Conservation (phyloP, 2,888 invertebrate species). For the Drosophila leonis region DNA sequence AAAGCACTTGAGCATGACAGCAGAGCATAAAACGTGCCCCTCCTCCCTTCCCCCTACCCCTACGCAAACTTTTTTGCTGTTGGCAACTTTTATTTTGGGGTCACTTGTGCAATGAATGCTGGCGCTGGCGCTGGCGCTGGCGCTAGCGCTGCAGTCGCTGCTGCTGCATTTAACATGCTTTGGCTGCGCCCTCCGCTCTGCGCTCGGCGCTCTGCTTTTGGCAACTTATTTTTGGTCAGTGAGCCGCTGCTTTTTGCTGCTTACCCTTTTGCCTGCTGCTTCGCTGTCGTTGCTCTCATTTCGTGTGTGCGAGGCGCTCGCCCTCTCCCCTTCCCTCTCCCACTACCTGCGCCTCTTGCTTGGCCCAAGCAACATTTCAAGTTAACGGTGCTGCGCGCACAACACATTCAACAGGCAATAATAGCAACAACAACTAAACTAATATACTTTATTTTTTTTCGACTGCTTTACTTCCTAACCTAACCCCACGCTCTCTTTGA, state of each 20-base stretch:
- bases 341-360: conserved; percentile 4
- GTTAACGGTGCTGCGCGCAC: conserved; percentile 67
- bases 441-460: conserved; percentile 53
- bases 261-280: conserved; percentile 39
- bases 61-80: conserved; percentile 25
- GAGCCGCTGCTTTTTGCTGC: conserved; percentile 23
- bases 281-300: conserved; percentile 53
- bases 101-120: conserved; percentile 56
- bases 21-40: conserved; percentile 7
- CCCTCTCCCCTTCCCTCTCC: background rate
- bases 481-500: conserved; percentile 7
- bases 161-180: conserved; percentile 35
- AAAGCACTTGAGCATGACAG: conserved; percentile 47
- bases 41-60: background rate
- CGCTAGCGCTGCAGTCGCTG: background rate
- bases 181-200: conserved; percentile 9
- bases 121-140: conserved; percentile 7
- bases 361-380: conserved; percentile 47
- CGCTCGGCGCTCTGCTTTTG: conserved; percentile 25
- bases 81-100: conserved; percentile 51
- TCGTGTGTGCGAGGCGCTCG: background rate
- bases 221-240: conserved; percentile 46
- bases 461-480: conserved; percentile 4
- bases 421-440: conserved; percentile 63
- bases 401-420: conserved; percentile 58